Base-by-base conservation (phyloP, 2,113 vertebrate species). In the Orientallactaga bullata region DNA sequence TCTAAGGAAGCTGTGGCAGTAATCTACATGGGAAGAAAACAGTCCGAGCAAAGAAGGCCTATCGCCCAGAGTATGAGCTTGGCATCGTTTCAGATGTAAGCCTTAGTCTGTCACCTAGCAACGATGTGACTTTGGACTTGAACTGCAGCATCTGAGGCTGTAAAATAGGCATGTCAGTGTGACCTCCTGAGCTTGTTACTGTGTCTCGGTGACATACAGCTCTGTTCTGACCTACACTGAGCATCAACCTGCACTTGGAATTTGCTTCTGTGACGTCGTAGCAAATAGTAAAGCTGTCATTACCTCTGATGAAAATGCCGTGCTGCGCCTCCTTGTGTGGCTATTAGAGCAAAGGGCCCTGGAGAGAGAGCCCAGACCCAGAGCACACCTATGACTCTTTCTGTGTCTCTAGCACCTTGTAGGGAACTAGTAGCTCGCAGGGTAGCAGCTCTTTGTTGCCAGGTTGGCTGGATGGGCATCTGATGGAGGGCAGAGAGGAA, bases 31-130 rank as follows among this genome's bases (percentile, higher is more conserved):
- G 32, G n/a, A 37, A 28, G 37, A 35, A 69, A 30, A 11, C 32
- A 28, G 60, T 24, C 24, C 32, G 65, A 37, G 15, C n/a, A 23
- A 2, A n/a, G n/a, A n/a, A n/a, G n/a, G n/a, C n/a, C n/a, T 7
- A 10, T 13, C 26, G 18, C 15, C 20, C 2, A 16, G 26, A 72
- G 37, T 39, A 15, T 3, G 11, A 23, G n/a, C 20, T 28, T 21
- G 51, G 66, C 4, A 4, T 4, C 5, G 0, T 37, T 47, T 55
- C 51, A 51, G 55, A 73, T 2, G 0, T 73, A 16, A 3, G n/a
- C 12, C 66, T 26, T 85, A 3, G 71, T 61, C 81, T 77, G 69
- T 71, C n/a, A 1, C 76, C 37, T 23, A 5, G 12, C n/a, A 47
- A 5, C 68, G 1, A 2, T 28, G 84, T 60, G 9, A 39, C 78